Conservation (phyloP, 1,140 invertebrate species). For the Bathynomus jamesi region DNA sequence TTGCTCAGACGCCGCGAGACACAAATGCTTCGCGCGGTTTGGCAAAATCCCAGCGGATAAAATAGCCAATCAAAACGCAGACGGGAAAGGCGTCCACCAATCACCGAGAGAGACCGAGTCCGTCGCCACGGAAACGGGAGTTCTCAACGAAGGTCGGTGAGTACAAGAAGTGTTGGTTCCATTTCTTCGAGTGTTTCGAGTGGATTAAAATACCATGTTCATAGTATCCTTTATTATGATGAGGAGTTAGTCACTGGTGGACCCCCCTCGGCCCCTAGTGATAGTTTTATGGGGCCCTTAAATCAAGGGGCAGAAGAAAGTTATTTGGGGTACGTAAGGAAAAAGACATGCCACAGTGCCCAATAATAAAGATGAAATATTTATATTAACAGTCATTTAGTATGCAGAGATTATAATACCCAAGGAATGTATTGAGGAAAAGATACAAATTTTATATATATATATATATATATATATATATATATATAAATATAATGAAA, state of each 20-base stretch:
- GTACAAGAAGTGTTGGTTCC: no score
- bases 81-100: background rate
- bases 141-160: no score
- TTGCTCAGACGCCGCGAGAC: no score
- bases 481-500: background rate
- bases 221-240: no score
- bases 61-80: no score
- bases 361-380: background rate
- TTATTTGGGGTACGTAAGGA: background rate
- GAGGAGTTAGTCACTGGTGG: no score
- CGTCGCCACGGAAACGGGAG: background rate
- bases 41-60: no score
- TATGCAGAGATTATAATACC: background rate
- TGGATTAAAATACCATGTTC: no score
- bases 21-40: no score
- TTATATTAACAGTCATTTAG: background rate
- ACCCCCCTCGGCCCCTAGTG: background rate
- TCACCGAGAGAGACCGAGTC: background rate
- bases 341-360: background rate
- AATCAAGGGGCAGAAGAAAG: background rate
- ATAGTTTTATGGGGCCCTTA: background rate
- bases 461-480: background rate
- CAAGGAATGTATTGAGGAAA: background rate
- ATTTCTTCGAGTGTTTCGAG: no score
- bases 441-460: background rate